phyloP scores from a whole-genome alignment of 2,888 invertebrate genomes.

The Acrocyrtus sp. region DNA sequence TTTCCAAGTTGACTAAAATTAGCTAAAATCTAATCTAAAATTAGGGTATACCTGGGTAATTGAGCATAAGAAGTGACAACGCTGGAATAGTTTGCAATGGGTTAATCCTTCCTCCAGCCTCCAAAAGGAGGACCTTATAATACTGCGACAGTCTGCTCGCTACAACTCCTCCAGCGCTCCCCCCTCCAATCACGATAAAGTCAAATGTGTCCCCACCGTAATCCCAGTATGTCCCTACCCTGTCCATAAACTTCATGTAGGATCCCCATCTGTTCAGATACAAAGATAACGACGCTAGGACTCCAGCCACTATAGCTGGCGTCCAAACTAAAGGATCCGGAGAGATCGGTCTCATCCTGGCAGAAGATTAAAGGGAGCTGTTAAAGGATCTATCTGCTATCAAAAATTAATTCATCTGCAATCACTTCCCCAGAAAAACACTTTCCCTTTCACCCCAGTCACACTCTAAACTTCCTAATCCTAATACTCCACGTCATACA shows the following conservation, averaged over 20 bases:
- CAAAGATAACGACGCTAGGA: slow-evolving; percentile 46
- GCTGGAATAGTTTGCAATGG: slow-evolving; percentile 58
- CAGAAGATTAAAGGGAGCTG: too few species aligned
- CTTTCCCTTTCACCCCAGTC: too few species aligned
- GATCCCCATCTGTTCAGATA: slow-evolving; percentile 53
- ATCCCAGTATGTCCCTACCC: slow-evolving; percentile 53
- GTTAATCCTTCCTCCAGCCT: slow-evolving; percentile 56
- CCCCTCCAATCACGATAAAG: slow-evolving; percentile 49
- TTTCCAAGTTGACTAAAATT: neutral
- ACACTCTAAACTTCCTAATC: too few species aligned
- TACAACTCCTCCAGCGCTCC: slow-evolving; percentile 51
- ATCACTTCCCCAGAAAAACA: too few species aligned
- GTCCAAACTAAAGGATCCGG: slow-evolving; percentile 47
- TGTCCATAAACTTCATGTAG: slow-evolving; percentile 57
- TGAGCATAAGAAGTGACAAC: slow-evolving; percentile 56
- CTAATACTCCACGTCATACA: too few species aligned
- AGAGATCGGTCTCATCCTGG: slow-evolving; percentile 25
- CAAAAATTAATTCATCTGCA: too few species aligned
- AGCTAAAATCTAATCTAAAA: neutral
- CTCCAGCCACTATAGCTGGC: slow-evolving; percentile 46
- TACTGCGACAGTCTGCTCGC: slow-evolving; percentile 42
- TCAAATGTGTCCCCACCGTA: slow-evolving; percentile 53
- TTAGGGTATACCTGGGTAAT: slow-evolving; percentile 48
- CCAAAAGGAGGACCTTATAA: slow-evolving; percentile 50
- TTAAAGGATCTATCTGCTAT: too few species aligned